These are phyloP conservation scores for Drosophila pectinifera DNA, from an alignment of 1,140 invertebrate species.

Conservation along the genomic window DNA sequence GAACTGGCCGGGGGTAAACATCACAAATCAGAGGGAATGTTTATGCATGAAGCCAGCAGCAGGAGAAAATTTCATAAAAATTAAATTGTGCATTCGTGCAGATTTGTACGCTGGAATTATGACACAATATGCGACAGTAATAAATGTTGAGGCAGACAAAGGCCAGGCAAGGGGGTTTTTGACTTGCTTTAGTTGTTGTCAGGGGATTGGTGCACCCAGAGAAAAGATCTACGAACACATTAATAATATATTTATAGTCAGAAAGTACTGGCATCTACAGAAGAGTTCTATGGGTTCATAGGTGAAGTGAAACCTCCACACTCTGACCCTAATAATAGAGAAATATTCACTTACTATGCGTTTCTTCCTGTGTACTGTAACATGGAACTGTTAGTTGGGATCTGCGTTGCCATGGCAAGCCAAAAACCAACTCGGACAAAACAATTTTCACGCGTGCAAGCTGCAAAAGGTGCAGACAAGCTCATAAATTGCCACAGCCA, in stretches of 20 bases:
- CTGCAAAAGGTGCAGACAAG: slow-evolving; percentile 55
- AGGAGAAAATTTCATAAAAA: slow-evolving; percentile 52
- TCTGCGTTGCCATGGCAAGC: slow-evolving; percentile 33
- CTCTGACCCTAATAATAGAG: too few species aligned
- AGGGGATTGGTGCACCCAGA: background rate
- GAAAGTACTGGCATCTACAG: too few species aligned
- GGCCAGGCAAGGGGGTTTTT: slow-evolving; percentile 8
- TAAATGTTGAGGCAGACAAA: slow-evolving; percentile 48
- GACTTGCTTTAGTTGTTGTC: background rate
- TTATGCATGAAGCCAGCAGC: slow-evolving; percentile 31
- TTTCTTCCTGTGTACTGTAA: background rate
- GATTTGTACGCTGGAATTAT: slow-evolving; percentile 53
- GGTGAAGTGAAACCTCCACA: too few species aligned
- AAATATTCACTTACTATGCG: too few species aligned
- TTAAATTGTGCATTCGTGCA: slow-evolving; percentile 64
- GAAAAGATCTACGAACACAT: too few species aligned
- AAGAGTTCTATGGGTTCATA: too few species aligned
- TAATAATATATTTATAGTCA: background rate
- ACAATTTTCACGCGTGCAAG: slow-evolving; percentile 66
- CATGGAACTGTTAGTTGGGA: background rate
- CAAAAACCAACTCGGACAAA: slow-evolving; percentile 53
- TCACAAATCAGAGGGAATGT: slow-evolving; percentile 48
- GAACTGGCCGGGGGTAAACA: slow-evolving; percentile 33
- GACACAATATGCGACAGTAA: slow-evolving; percentile 55
- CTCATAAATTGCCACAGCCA: slow-evolving; percentile 58